These are phyloP conservation scores for Autographa gamma DNA, from an alignment of 2,888 invertebrate genomes.

Conservation along the genomic window DNA sequence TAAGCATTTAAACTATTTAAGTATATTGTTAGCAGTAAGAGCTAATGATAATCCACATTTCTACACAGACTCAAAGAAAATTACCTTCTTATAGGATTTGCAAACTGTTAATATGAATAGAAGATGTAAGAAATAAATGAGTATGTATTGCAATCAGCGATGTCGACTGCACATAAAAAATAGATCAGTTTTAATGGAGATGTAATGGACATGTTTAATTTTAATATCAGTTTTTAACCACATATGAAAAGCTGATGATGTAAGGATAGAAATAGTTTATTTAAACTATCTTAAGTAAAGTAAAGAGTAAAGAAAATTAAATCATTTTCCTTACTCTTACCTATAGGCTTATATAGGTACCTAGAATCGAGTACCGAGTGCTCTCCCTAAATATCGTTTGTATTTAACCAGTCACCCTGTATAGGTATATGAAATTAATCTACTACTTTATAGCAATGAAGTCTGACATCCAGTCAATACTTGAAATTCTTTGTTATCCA, in stretches of 20 bases:
- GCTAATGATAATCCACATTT: neutral
- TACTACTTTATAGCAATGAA: too few relatives aligned
- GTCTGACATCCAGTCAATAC: too few relatives aligned
- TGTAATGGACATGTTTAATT: conserved; percentile 6
- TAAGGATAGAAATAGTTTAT: neutral
- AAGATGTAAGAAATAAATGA: conserved; percentile 5
- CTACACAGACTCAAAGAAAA: neutral
- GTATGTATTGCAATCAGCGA: neutral
- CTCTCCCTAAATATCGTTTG: too few relatives aligned
- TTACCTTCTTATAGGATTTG: neutral
- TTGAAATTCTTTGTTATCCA: too few relatives aligned
- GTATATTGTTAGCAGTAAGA: neutral
- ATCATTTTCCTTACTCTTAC: too few relatives aligned
- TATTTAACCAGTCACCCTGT: too few relatives aligned
- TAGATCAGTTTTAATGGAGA: conserved; percentile 2
- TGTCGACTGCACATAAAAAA: neutral
- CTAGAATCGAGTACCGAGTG: too few relatives aligned
- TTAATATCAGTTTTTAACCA: neutral
- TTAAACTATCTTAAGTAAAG: too few relatives aligned
- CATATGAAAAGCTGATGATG: neutral
- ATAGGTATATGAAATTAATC: too few relatives aligned
- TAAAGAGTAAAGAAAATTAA: too few relatives aligned
- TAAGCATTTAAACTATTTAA: neutral
- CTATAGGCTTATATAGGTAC: too few relatives aligned
- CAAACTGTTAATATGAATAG: neutral